Base-by-base conservation (phyloP, 2,113 vertebrate species). In the Vidua macroura region DNA sequence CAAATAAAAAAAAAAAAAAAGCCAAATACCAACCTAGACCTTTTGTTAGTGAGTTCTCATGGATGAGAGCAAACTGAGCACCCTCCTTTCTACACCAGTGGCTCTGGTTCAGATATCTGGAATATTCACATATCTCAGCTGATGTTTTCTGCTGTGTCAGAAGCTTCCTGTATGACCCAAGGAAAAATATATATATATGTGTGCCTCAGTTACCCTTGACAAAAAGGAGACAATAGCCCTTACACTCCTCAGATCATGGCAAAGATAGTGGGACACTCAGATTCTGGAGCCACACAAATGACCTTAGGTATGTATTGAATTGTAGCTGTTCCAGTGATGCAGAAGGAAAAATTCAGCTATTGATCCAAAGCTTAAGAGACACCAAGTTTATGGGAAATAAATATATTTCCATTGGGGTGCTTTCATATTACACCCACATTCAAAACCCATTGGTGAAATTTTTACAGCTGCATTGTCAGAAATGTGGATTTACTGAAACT, bases 171-270 rank as follows among this genome's bases (percentile, higher is more conserved):
- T 18, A 11, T 13, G 43, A 75, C 11, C 10, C 0, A 3, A 69
- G 60, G 14, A 7, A 74, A 58, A 58, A 3, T 3, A 41, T 0
- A 0, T 0, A 0, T 41, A 23, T 17, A 35, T 70, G 3, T 62
- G 30, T 64, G 11, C 33, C 41, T 87, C 3, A 2, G 23, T 59
- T 58, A 60, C 4, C 44, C 33, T 64, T 49, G 33, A 48, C 0
- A 1, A 88, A 86, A 64, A 28, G 24, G 35, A 48, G 22, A 56
- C 21, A 43, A 15, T 2, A 58, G 8, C 33, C 22, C 35, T 78
- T 35, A 31, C 28, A 8, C 11, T 88, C 52, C 31, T 35, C 35
- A 66, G 49, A 39, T 58, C 7, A 16, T 15, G 19, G 24, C 52
- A 64, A 53, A 23, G 17, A 22, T 0, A 53, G 52, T 6, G 22